Evolutionary conservation across 2,113 vertebrate species (phyloP).

Genomic region (Epinephelus cyanopodus): DNA sequence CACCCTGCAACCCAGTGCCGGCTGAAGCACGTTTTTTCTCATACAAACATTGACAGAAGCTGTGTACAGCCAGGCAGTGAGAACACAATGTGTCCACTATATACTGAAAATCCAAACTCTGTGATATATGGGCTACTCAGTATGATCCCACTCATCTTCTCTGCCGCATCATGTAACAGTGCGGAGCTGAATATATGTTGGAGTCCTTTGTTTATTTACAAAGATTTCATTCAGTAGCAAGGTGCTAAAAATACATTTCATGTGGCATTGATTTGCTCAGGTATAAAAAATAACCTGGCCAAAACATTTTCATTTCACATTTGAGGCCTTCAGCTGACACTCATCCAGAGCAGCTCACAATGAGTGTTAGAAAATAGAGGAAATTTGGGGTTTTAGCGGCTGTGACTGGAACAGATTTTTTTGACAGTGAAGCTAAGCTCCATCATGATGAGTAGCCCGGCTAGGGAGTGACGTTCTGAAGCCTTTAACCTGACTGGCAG

Average conservation of each 20-base stretch:
- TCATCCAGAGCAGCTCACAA: conserved; percentile 22
- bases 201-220: conserved; percentile 58
- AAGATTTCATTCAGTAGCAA: conserved; percentile 46
- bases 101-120: conserved; percentile 44
- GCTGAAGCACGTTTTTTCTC: conserved; percentile 66
- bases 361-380: conserved; percentile 35
- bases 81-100: conserved; percentile 60
- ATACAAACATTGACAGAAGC: conserved; percentile 75
- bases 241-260: conserved; percentile 60
- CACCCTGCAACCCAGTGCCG: conserved; percentile 55
- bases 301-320: conserved; percentile 37
- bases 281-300: conserved; percentile 18
- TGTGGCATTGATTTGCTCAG: conserved; percentile 30
- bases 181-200: neutral
- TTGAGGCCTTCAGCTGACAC: conserved; percentile 27
- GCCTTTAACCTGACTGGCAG: conserved; percentile 56
- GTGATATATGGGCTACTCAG: conserved; percentile 54
- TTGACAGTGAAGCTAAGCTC: conserved; percentile 66
- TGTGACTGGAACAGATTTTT: conserved; percentile 49
- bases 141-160: conserved; percentile 45
- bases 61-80: conserved; percentile 76
- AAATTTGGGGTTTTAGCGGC: conserved; percentile 37
- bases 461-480: conserved; percentile 29
- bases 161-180: neutral
- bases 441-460: conserved; percentile 62